Evolutionary conservation across 2,888 invertebrate species (phyloP), one percentile per base, ranked within the genome.

Genomic region (Rhyacophila evoluta): DNA sequence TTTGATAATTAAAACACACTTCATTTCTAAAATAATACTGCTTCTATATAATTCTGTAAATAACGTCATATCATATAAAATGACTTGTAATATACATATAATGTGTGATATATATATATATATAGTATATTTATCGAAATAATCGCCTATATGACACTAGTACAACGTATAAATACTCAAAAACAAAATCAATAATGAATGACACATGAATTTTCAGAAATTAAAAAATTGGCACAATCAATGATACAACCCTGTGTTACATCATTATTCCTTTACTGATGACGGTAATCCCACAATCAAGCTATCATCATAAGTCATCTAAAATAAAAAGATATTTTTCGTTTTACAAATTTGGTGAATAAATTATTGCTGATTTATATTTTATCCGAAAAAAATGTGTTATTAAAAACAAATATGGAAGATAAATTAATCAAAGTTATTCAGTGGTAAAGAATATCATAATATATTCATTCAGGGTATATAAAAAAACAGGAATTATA

Each of bases 11-110:
- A 72, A 74, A 75, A 78, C 41, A 37, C 28, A 41, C 10, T 15
- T 15, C n/a, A 25, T 41, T 77, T 81, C 78, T 82, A 81, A 82
- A 82, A 82, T 82, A 82, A 82, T 82, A 82, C 82, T 82, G 82
- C 74, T 81, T 82, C 82, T 82, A 82, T 82, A 81, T 79, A 80
- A 68, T 81, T 81, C 76, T 81, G 81, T 81, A 78, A 78, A 81
- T 81, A 81, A 71, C 72, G 81, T 81, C 81, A 80, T 80, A 79
- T 80, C 72, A 79, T 81, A 80, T 81, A 81, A 81, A 80, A 81
- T 81, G 81, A 81, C 81, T 81, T 78, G 74, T 80, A 79, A 78
- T 69, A 78, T 78, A 80, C 79, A 81, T n/a, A n/a, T n/a, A n/a
- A n/a, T n/a, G n/a, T n/a, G 75, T 78, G 77, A 80, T 80, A 81